A percentile compares a stretch with the other conserved stretches of the same genome.
Conservation (phyloP, 2,113 vertebrate species). For the Brienomyrus longianalis region DNA sequence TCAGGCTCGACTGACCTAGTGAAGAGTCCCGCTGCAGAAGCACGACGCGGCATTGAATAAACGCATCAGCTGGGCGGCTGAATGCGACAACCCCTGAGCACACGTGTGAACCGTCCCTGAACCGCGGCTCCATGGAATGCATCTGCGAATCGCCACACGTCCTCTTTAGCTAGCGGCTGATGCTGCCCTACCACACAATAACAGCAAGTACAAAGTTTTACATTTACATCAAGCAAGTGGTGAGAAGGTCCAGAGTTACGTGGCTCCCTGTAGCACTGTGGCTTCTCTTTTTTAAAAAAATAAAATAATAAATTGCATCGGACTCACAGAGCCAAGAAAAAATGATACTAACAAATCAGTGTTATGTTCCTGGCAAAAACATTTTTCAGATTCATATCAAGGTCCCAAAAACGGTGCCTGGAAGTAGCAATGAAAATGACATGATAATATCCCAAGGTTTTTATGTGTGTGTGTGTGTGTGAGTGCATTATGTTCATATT, state of each 20-base stretch:
- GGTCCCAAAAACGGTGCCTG: neutral
- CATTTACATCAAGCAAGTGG: neutral
- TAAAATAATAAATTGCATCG: neutral
- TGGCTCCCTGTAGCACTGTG: neutral
- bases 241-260: neutral
- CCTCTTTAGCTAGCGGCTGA: neutral
- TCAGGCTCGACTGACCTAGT: neutral
- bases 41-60: neutral
- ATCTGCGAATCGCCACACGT: neutral
- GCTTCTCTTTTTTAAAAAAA: neutral
- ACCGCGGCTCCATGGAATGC: neutral
- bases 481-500: too few species aligned
- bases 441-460: neutral
- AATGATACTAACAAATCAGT: neutral
- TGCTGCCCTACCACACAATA: neutral
- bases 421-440: neutral
- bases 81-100: neutral
- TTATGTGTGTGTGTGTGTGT: too few species aligned
- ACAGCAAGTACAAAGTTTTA: neutral
- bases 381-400: neutral
- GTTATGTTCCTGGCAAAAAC: conserved; percentile 4
- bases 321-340: neutral
- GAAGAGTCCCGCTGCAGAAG: neutral
- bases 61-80: neutral
- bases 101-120: neutral